These are phyloP conservation scores for Calidris pugnax DNA, from an alignment of 2,113 vertebrate genomes.

Conservation along the genomic window DNA sequence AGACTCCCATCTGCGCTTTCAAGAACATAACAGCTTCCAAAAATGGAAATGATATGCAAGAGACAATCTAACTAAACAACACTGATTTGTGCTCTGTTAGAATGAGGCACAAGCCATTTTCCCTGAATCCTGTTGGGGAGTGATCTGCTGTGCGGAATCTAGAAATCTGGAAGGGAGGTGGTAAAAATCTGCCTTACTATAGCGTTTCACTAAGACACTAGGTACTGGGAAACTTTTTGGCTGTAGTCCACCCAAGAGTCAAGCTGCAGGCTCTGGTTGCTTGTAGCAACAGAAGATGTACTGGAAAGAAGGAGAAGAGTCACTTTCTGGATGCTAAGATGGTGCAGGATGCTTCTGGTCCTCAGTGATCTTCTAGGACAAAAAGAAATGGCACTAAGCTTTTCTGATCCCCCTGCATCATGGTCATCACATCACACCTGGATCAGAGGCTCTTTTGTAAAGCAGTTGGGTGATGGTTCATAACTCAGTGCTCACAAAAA, in stretches of 20 bases:
- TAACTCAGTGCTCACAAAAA: background rate
- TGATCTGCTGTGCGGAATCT: background rate
- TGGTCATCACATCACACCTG: background rate
- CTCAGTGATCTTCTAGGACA: background rate
- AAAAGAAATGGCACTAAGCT: background rate
- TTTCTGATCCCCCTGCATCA: background rate
- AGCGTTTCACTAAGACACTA: constrained; percentile 3
- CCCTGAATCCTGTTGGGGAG: background rate
- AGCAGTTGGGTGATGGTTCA: background rate
- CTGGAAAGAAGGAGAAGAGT: background rate
- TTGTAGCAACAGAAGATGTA: constrained; percentile 40
- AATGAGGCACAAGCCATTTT: background rate
- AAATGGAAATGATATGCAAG: background rate
- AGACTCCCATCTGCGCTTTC: constrained; percentile 29
- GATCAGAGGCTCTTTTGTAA: background rate
- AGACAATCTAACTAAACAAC: background rate
- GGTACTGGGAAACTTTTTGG: constrained; percentile 25
- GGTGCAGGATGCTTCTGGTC: background rate
- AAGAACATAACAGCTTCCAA: constrained; percentile 3
- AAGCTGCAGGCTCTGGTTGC: constrained; percentile 45
- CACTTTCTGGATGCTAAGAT: background rate
- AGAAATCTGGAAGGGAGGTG: constrained; percentile 30
- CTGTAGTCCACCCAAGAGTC: constrained; percentile 36
- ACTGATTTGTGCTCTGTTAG: background rate
- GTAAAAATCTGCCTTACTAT: constrained; percentile 38